Base-by-base conservation (phyloP, 2,113 vertebrate genomes). In the Speoplatyrhinus poulsoni region DNA sequence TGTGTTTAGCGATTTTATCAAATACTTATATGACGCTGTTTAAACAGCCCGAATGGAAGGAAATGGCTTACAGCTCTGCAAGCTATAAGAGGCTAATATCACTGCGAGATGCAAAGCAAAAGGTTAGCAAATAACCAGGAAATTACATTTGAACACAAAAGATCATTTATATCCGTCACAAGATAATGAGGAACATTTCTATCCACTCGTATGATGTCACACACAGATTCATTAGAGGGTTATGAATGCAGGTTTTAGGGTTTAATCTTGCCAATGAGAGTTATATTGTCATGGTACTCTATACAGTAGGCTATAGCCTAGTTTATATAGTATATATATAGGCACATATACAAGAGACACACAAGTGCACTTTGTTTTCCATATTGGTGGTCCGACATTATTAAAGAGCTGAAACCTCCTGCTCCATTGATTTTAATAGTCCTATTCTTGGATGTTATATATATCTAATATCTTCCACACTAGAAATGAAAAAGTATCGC, bases 151-250 rank as follows among this genome's bases (percentile, higher is more conserved):
- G 72, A 60, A 41, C 69, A 62, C 36, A 66, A 26, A 52, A 67
- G 57, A 75, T 69, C 76, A 81, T 86, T 88, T 85, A 75, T 82
- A 80, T 75, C 71, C 62, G 65, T 77, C 72, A 47, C 9, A 8
- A 81, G 72, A 79, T 80, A 84, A 81, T 69, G 52, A 52, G 62
- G 52, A 26, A 33, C 53, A 67, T 60, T 82, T 80, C 66, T 8
- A 58, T 81, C 62, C 69, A 58, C 49, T 62, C 49, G 56, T 58
- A 48, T 70, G 36, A 2, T 62, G 15, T 65, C 52, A 32, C 62
- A 12, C 15, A 66, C 50, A 65, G 69, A 66, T 71, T 79, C 63
- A 77, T 76, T 82, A 46, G 41, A 46, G 48, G 4, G 13, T 68
- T 48, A 5, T 26, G 12, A 33, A 47, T 52, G 73, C 68, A 41